phyloP scores from a whole-genome alignment of 2,113 vertebrate species.

The Nycticryphes semicollaris region DNA sequence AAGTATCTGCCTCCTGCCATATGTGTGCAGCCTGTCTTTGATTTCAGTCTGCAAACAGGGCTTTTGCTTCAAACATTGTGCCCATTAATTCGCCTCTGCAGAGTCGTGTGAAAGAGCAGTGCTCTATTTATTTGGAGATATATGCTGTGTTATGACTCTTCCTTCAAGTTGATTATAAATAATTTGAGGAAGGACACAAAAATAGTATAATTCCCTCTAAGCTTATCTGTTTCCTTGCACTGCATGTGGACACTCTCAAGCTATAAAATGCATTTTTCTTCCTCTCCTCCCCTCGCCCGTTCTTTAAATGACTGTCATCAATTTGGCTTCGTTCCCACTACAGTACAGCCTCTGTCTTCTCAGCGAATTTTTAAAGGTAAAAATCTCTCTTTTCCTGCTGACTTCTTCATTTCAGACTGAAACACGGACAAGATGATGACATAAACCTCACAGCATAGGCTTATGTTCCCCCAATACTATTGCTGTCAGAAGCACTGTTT shows the following conservation, averaged over 20 bases:
- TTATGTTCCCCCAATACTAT: neutral
- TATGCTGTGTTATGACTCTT: neutral
- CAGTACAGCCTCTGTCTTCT: neutral
- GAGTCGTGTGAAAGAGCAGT: neutral
- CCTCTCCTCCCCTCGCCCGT: neutral
- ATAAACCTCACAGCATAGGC: neutral
- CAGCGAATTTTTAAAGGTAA: neutral
- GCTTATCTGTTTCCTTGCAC: constrained; percentile 63
- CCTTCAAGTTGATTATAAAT: neutral
- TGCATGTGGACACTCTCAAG: neutral
- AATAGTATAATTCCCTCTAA: neutral
- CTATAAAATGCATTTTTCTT: neutral
- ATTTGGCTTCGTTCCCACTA: neutral
- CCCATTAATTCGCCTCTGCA: neutral
- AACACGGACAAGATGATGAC: accelerated
- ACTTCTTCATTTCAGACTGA: neutral
- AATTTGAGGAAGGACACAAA: constrained; percentile 17
- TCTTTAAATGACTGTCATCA: neutral
- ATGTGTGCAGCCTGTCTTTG: neutral
- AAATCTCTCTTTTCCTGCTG: neutral
- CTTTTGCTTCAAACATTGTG: neutral
- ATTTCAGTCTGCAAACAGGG: neutral
- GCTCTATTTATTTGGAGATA: neutral
- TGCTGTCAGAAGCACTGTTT: neutral
- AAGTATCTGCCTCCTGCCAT: neutral